Percentiles rank a stretch among this genome's conserved stretches.
phyloP scores from a whole-genome alignment of 2,113 vertebrate species.

The Amia ocellicauda region DNA sequence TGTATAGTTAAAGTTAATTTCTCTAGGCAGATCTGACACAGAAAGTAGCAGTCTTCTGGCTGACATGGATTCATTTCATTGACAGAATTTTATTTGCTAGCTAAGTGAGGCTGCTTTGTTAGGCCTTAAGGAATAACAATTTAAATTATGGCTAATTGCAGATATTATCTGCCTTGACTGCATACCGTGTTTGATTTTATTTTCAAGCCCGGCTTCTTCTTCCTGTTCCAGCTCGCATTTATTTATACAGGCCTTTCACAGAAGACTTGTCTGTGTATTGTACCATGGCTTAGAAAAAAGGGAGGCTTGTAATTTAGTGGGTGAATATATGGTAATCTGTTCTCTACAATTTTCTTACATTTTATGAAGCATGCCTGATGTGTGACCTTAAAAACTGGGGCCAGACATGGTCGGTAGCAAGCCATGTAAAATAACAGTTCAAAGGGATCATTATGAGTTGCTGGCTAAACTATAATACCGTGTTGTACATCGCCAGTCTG shows the following conservation, averaged over 20 bases:
- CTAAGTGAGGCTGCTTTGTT: constrained; percentile 15
- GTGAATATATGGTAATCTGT: too few species aligned
- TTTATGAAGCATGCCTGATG: too few species aligned
- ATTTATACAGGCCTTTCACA: background rate
- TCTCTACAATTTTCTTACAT: too few species aligned
- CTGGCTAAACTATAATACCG: too few species aligned
- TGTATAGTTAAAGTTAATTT: constrained; percentile 5
- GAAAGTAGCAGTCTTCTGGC: background rate
- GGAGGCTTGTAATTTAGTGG: too few species aligned
- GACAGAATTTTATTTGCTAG: constrained; percentile 19
- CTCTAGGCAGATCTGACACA: constrained; percentile 6
- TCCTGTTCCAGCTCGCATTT: constrained; percentile 9
- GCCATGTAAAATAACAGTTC: too few species aligned
- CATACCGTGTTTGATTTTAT: constrained; percentile 10
- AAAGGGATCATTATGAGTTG: too few species aligned
- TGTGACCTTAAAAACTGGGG: too few species aligned
- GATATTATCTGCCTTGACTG: constrained; percentile 19
- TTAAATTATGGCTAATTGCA: constrained; percentile 25
- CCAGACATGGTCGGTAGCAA: too few species aligned
- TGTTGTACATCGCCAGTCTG: too few species aligned
- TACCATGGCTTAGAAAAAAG: too few species aligned
- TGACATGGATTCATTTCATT: constrained; percentile 7
- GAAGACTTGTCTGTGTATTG: background rate
- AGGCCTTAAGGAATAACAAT: constrained; percentile 17
- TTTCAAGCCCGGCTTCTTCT: constrained; percentile 8